Conservation (phyloP, 37 sponge, comb jelly and placozoan genomes). For the Halisarca cf. caerulea region DNA sequence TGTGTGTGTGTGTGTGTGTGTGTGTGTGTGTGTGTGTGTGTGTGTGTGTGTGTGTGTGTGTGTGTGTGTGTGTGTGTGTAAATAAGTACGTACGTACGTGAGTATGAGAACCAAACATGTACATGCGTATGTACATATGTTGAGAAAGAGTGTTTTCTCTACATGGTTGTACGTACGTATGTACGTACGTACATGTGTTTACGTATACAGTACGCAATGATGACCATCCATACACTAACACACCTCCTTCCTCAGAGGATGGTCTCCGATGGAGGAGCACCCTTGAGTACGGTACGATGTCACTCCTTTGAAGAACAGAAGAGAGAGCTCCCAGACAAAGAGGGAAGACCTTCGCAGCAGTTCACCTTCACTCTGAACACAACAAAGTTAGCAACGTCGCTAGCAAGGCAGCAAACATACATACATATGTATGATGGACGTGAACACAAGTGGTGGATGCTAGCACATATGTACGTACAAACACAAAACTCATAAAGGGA, state of each 20-base stretch:
- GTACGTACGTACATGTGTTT: not conserved
- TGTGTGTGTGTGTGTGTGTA: too few species aligned
- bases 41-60: not conserved
- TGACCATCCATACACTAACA: too few species aligned
- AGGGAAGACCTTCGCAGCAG: not conserved
- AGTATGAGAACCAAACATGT: not conserved
- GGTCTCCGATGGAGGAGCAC: not conserved
- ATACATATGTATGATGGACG: too few species aligned
- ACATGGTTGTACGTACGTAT: not conserved
- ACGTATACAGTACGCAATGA: too few species aligned
- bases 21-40: not conserved
- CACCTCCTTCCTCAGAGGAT: constrained; percentile 2
- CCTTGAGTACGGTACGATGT: not conserved
- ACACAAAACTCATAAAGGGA: too few species aligned
- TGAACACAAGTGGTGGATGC: too few species aligned
- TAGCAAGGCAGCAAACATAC: not conserved
- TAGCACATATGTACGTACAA: too few species aligned
- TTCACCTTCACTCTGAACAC: not conserved
- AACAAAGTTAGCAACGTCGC: not conserved
- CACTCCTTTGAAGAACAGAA: not conserved
- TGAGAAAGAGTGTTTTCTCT: too few species aligned
- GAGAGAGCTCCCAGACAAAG: not conserved
- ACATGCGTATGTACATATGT: not conserved
- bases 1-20: not conserved
- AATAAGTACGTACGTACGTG: not conserved